Evolutionary conservation across 2,888 invertebrate genomes (phyloP), one percentile per base, ranked within the genome.

Genomic region (Amiota mariae): DNA sequence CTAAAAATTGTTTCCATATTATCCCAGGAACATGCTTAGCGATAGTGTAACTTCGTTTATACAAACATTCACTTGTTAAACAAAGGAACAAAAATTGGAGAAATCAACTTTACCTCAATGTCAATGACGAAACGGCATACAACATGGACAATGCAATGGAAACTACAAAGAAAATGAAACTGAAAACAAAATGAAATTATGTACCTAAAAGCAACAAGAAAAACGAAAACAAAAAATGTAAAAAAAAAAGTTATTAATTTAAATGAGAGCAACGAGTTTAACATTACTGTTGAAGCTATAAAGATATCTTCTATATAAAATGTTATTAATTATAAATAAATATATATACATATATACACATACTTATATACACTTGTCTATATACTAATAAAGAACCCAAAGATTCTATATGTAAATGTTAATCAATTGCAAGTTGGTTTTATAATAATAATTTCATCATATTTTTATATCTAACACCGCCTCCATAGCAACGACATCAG

Each of bases 211-310:
- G 47, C 64, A 66, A 48, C 48, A 66, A 48, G 18, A 15, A 15
- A 66, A 15, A n/a, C 47, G 47, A 47, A 24, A 24, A 24, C 13
- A 12, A n/a, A 46, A 36, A 63, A 36, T 46, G 2, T 9, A 46
- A 63, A 63, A 36, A n/a, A 63, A 47, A 18, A 48, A 48, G 36
- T 36, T 36, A 36, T 36, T 36, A 36, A 36, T 6, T 36, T n/a
- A 46, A 66, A 66, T 66, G 64, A 15, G 64, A 66, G 64, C 64
- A 66, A 66, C 64, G 48, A 66, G 64, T 66, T 66, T 66, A 66
- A 66, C 64, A 66, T 48, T 66, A 63, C 3, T 13, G 8, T 51
- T 51, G 12, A 57, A 57, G 57, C 18, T 57, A 15, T 15, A 18
- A 47, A 48, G 47, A 36, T 13, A 64, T 36, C 36, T 36, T 36